Evolutionary conservation across 2,888 invertebrate genomes (phyloP).

Genomic region (Cosmia trapezina): DNA sequence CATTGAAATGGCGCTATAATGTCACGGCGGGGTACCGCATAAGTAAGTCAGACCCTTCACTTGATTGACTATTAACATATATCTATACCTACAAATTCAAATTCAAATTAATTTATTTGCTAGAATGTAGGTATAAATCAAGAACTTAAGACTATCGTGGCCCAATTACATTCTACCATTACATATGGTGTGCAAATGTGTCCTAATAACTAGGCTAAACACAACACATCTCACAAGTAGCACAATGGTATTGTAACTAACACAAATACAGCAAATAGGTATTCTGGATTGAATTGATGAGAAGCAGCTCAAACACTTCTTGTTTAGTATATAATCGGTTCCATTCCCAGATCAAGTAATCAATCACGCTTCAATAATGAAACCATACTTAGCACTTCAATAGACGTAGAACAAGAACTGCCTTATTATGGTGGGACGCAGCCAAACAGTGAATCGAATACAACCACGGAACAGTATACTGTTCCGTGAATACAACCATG

Average conservation of each 20-base stretch:
- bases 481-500: constrained; percentile 44
- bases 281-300: constrained; percentile 20
- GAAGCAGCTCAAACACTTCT: constrained; percentile 21
- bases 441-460: constrained; percentile 41
- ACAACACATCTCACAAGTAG: not conserved
- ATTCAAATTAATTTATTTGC: no score
- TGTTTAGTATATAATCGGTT: constrained; percentile 20
- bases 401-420: constrained; percentile 42
- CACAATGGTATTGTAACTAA: constrained; percentile 4
- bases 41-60: no score
- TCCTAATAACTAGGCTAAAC: no score
- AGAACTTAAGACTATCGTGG: no score
- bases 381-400: constrained; percentile 38
- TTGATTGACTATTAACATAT: no score
- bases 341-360: constrained; percentile 45
- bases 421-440: constrained; percentile 30
- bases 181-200: no score
- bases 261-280: constrained; percentile 10
- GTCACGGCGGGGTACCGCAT: no score
- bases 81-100: no score
- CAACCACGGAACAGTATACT: no score
- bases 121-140: no score
- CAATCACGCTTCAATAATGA: constrained; percentile 36
- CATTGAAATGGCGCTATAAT: no score
- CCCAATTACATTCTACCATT: no score